Evolutionary conservation across 2,888 invertebrate species (phyloP), one percentile per base, ranked within the genome.

Genomic region (Coenonympha glycerion): DNA sequence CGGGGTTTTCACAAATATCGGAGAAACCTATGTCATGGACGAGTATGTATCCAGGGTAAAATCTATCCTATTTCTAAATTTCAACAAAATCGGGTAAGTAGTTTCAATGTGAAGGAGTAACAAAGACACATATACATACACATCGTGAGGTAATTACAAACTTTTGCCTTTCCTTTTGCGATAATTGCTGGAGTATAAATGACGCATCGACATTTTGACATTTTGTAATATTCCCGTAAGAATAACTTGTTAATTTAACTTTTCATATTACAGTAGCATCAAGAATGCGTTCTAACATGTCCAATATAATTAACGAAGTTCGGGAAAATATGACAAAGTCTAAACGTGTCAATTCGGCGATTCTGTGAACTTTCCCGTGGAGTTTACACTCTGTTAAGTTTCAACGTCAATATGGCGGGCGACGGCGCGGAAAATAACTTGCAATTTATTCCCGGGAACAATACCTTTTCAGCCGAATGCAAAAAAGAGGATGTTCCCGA

Each of bases 331-430:
- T 39, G 39, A 39, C 24, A 39, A 39, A 39, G 39, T 22, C 15
- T 15, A 39, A 6, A 36, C 16, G 30, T 41, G 41, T 30, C 41
- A 41, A 41, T 41, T 41, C 41, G 19, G 41, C 30, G 41, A 41
- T 41, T 41, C 30, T 30, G 30, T 41, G 18, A 19, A 30, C 19
- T 41, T 28, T 30, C 28, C 9, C 15, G 9, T 9, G 41, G 75
- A 75, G 80, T 79, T 80, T 79, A 79, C 74, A 74, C 71, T 56
- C 69, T 72, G 74, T 68, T 73, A 30, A 79, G 71, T 76, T 79
- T 75, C 81, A 75, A 71, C 79, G 79, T 84, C 83, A 80, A 83
- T 84, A 78, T 68, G 41, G 59, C 45, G 55, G 63, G 69, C 71
- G 78, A 69, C 79, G 79, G 74, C 1, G 68, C 73, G 78, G 78